Evolutionary conservation across 1,140 invertebrate species (phyloP), one percentile per base, ranked within the genome.

Genomic region (Drosophila kurseongensis): DNA sequence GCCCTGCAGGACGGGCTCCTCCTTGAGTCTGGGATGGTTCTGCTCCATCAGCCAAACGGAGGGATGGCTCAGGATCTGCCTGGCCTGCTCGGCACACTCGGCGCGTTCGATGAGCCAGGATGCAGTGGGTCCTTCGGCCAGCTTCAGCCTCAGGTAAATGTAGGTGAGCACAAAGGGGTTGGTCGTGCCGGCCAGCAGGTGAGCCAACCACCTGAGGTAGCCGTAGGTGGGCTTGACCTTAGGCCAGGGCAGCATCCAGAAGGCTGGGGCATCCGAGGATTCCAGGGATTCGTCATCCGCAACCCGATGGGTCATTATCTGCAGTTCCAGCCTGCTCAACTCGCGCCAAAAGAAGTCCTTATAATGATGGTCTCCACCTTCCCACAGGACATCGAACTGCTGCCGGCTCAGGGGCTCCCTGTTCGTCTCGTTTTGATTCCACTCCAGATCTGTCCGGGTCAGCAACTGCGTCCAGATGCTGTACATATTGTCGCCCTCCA

Each of bases 21-120:
- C 27, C n/a, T 52, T 13, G 10, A 16, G 12, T 5, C 7, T 32
- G n/a, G 55, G 40, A 29, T 58, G 56, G 4, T 71, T 36, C 44
- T 60, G 38, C 16, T 81, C 44, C 48, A 81, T 29, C 35, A 82
- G 29, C 82, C 82, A 85, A 0, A 50, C 68, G 3, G 65, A 29
- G 1, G 82, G 78, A 27, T 86, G 81, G n/a, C 63, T 58, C 44
- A 85, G 23, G 23, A 85, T 32, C 16, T 56, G 40, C 0, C 78
- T 75, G 12, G 63, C 8, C 14, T 86, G 82, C 12, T 44, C 65
- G 12, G 75, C 67, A 7, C 81, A 85, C 18, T 68, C 41, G 8
- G 40, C 38, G 7, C 60, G 48, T 0, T 38, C 47, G 0, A 86
- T 56, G 0, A 4, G 8, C 38, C 52, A 51, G 41, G 5, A 0